A percentile compares a stretch with the other conserved stretches of the same genome.
phyloP scores from a whole-genome alignment of 2,888 invertebrate species.

The Drosophila anomelani region DNA sequence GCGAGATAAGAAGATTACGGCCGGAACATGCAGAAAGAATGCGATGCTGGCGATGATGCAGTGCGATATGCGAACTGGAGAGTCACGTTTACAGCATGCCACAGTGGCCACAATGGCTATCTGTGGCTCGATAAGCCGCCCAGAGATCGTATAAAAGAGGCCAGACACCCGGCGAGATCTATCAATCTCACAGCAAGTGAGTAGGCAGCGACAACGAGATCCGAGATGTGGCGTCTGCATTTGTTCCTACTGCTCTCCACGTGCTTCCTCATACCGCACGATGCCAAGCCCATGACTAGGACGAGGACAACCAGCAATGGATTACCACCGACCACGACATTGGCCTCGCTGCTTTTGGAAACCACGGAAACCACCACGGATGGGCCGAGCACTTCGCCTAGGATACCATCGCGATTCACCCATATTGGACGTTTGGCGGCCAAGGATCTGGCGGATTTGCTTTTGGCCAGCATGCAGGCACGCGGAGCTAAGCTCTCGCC shows the following conservation, averaged over 20 bases:
- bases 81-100: slow-evolving; percentile 70
- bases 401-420: slow-evolving; percentile 7
- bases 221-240: slow-evolving; percentile 71
- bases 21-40: slow-evolving; percentile 50
- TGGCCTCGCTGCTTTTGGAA: slow-evolving; percentile 21
- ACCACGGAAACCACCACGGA: slow-evolving; percentile 12
- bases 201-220: slow-evolving; percentile 12
- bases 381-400: not conserved
- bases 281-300: slow-evolving; percentile 57
- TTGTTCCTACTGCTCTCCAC: slow-evolving; percentile 66
- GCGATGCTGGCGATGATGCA: slow-evolving; percentile 15
- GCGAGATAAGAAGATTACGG: slow-evolving; percentile 25
- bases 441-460: slow-evolving; percentile 69
- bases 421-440: slow-evolving; percentile 62
- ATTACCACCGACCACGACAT: not conserved
- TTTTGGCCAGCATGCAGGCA: slow-evolving; percentile 69
- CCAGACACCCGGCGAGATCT: slow-evolving; percentile 5
- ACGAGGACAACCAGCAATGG: slow-evolving; percentile 11
- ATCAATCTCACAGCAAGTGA: slow-evolving; percentile 35
- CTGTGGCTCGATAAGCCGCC: slow-evolving; percentile 17
- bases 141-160: slow-evolving; percentile 34
- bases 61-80: slow-evolving; percentile 31
- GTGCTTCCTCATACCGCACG: slow-evolving; percentile 66
- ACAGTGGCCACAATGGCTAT: slow-evolving; percentile 8
- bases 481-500: slow-evolving; percentile 42